Evolutionary conservation across 2,888 invertebrate species (phyloP).

Genomic region (Pachycephus smyrnensis): DNA sequence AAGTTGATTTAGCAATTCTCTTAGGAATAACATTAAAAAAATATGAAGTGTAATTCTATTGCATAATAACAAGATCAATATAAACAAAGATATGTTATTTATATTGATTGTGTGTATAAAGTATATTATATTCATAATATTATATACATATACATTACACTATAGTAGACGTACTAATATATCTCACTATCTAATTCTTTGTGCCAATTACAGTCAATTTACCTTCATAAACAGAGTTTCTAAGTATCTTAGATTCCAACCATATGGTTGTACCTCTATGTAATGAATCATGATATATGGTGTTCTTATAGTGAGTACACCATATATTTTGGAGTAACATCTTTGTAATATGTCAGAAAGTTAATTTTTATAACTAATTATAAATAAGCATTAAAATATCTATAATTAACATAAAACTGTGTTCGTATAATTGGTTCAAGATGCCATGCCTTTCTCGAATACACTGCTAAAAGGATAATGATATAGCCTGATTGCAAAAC

Average conservation of each 20-base stretch:
- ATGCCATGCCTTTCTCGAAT: background rate
- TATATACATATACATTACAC: conserved; percentile 4
- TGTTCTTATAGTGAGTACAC: background rate
- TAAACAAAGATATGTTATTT: background rate
- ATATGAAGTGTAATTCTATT: conserved; percentile 8
- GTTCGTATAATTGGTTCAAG: background rate
- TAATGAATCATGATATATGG: background rate
- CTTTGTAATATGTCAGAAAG: background rate
- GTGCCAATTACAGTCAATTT: background rate
- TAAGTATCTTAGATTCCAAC: background rate
- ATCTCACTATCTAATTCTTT: background rate
- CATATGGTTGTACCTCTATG: background rate
- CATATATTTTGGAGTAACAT: background rate
- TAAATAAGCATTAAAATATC: background rate
- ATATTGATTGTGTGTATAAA: background rate
- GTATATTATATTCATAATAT: conserved; percentile 6
- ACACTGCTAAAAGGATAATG: background rate
- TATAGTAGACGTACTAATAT: background rate
- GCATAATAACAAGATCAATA: background rate
- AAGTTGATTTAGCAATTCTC: background rate
- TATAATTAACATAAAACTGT: background rate
- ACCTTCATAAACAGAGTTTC: background rate
- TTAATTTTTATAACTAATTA: background rate
- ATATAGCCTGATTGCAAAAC: background rate
- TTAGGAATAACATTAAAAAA: background rate